These are phyloP conservation scores for Thaleichthys pacificus DNA, from an alignment of 2,797 vertebrate genomes.

Conservation along the genomic window DNA sequence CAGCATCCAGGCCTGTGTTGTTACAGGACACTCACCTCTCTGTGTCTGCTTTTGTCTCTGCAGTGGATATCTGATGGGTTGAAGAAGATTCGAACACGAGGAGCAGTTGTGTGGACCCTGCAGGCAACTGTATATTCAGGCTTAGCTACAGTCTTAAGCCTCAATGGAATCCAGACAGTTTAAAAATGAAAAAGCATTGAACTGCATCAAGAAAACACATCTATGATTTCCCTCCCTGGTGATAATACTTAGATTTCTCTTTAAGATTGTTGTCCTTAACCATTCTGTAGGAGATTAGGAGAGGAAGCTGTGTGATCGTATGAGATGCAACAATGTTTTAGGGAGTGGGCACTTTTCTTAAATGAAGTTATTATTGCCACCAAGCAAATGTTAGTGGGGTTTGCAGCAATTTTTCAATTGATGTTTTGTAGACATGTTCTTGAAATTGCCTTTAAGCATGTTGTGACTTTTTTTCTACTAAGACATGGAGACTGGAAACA, in stretches of 20 bases:
- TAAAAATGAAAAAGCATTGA: conserved; percentile 48
- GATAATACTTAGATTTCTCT: not conserved
- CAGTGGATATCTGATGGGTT: conserved; percentile 98
- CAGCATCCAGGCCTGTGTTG: no score
- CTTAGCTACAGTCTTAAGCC: conserved; percentile 17
- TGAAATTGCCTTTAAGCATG: conserved; percentile 40
- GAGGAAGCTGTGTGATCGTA: conserved; percentile 30
- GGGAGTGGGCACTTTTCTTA: conserved; percentile 11
- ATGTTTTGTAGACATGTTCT: conserved; percentile 45
- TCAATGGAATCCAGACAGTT: conserved; percentile 23
- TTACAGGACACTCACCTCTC: conserved; percentile 24
- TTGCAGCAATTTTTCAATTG: conserved; percentile 10
- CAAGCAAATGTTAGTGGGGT: not conserved
- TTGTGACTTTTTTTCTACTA: conserved; percentile 64
- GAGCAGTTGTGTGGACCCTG: not conserved
- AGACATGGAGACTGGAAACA: conserved; percentile 67
- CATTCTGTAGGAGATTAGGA: not conserved
- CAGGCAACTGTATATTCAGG: conserved; percentile 13
- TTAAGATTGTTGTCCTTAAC: not conserved
- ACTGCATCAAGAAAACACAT: conserved; percentile 27
- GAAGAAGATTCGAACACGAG: conserved; percentile 44
- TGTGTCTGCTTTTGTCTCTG: conserved; percentile 37
- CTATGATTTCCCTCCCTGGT: conserved; percentile 13
- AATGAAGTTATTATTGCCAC: not conserved
- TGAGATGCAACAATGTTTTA: conserved; percentile 11